Evolutionary conservation across 2,888 invertebrate genomes (phyloP).

Genomic region (Dioctria rufipes): DNA sequence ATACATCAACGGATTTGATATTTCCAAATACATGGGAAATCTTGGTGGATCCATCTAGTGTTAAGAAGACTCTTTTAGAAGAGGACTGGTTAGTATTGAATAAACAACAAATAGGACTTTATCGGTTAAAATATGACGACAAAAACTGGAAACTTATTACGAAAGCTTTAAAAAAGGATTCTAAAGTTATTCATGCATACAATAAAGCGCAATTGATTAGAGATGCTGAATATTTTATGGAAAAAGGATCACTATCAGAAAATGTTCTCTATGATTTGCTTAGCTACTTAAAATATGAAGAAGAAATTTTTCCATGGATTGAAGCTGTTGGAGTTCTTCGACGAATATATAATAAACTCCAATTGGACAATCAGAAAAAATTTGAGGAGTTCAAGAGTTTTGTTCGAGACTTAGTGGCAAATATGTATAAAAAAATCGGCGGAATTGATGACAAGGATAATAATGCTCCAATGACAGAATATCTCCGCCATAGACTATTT

Average conservation of each 20-base stretch:
- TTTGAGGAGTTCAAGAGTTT: slow-evolving; percentile 17
- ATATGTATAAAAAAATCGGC: slow-evolving; percentile 16
- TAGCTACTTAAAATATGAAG: slow-evolving; percentile 74
- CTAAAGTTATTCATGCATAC: slow-evolving; percentile 79
- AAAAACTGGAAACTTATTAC: slow-evolving; percentile 79
- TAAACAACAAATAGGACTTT: slow-evolving; percentile 71
- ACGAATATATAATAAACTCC: not conserved
- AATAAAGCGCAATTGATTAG: slow-evolving; percentile 92
- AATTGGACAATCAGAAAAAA: not conserved
- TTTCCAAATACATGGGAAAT: slow-evolving; percentile 59
- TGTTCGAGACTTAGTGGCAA: not conserved
- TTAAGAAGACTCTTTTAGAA: slow-evolving; percentile 46
- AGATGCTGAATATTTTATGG: slow-evolving; percentile 76
- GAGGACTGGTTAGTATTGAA: slow-evolving; percentile 69
- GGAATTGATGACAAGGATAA: not conserved
- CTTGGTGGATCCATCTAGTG: slow-evolving; percentile 47
- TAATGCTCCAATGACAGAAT: slow-evolving; percentile 10
- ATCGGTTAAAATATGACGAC: slow-evolving; percentile 81
- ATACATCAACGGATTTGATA: slow-evolving; percentile 65
- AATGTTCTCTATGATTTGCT: slow-evolving; percentile 74
- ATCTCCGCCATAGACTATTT: not conserved
- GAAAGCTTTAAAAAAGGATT: slow-evolving; percentile 75
- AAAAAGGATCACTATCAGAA: slow-evolving; percentile 71
- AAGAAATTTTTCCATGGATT: slow-evolving; percentile 78
- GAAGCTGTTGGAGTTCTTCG: slow-evolving; percentile 9